Base-by-base conservation (phyloP, 2,888 invertebrate genomes). In the Muschampia staudingeri region DNA sequence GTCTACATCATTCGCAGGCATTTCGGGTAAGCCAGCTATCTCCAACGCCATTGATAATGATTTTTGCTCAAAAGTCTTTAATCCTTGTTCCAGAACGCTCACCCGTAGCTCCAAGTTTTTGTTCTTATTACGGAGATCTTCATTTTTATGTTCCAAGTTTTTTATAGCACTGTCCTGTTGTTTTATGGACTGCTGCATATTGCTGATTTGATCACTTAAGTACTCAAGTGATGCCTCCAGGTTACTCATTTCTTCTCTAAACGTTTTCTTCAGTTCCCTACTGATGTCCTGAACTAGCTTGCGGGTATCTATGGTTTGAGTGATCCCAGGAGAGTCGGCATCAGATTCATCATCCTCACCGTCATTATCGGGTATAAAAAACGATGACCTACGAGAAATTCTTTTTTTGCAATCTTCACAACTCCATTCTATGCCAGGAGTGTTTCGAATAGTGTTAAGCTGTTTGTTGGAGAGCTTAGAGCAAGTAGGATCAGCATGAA, bases 21-120 rank as follows among this genome's bases (percentile, higher is more conserved):
- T 67, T 3, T 83, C 78, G n/a, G 86, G 87, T 37, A 87, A 34
- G 12, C 84, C 83, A 56, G 83, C 75, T 14, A 86, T 78, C 82
- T 86, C 86, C 4, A 87, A 19, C 0, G 81, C 19, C 14, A 56
- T 71, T 1, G 80, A 71, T 6, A 89, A 77, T 3, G 52, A 16
- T 48, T 83, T 84, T 73, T 88, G 87, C 37, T 88, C 87, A n/a
- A 82, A 48, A 1, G 12, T 40, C 11, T 82, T 83, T 7, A 83
- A 16, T 8, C 65, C 69, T 76, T 87, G 86, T 82, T 87, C 87
- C 1, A 88, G 42, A 0, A 67, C 82, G 4, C 71, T 14, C 3
- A 88, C 73, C 30, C 86, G 75, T 5, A 85, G 70, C 40, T 88
- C 87, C 0, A 88, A 34, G 42, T 88, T 84, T 69, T 87, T 88